Conservation (phyloP, 2,888 invertebrate species). For the Caenorhabditis sinica region DNA sequence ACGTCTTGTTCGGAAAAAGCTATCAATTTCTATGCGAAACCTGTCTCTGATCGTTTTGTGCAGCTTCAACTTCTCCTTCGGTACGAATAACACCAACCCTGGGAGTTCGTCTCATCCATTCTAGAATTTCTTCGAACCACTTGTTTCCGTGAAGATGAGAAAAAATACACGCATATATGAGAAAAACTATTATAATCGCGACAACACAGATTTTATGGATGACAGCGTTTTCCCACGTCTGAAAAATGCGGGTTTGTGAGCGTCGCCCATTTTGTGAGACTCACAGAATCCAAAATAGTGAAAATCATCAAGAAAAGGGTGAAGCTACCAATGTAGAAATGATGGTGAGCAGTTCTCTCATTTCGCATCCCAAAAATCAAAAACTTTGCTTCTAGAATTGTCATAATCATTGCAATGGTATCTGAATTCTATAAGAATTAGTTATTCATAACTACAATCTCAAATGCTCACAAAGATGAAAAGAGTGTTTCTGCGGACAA, state of each 20-base stretch:
- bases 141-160: background rate
- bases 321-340: background rate
- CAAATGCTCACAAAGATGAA: conserved; percentile 15
- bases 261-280: background rate
- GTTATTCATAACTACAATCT: too few relatives aligned
- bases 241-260: background rate
- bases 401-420: conserved; percentile 9
- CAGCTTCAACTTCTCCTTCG: too few relatives aligned
- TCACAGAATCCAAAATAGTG: background rate
- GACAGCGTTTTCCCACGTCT: background rate
- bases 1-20: too few relatives aligned
- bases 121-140: background rate
- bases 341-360: background rate
- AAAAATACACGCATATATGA: background rate
- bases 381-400: conserved; percentile 10
- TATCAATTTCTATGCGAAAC: too few relatives aligned
- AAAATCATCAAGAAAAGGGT: background rate
- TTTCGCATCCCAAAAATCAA: background rate
- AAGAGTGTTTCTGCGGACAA: conserved; percentile 10
- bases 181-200: background rate
- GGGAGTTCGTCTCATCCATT: too few relatives aligned
- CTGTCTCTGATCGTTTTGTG: too few relatives aligned
- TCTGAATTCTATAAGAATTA: background rate
- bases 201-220: background rate
- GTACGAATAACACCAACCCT: too few relatives aligned